Evolutionary conservation across 2,888 invertebrate genomes (phyloP), one percentile per base, ranked within the genome.

Genomic region (Phytoseiulus persimilis): DNA sequence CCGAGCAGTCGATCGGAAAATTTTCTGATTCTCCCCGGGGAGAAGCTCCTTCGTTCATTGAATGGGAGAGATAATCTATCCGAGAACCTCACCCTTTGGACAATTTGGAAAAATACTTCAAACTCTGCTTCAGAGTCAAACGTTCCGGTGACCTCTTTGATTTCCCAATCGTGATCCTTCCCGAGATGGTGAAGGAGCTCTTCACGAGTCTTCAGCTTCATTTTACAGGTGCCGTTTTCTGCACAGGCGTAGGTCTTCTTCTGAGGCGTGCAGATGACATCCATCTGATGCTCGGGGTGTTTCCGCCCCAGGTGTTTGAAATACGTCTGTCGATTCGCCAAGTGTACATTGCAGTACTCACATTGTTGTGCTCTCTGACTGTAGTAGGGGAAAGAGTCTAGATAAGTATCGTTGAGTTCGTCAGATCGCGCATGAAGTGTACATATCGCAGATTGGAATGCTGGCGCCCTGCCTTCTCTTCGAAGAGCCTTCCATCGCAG

Each of bases 291-390:
- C 45, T 87, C 87, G n/a, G 87, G 87, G 39, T 87, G 87, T 45
- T 45, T 87, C 14, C 87, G 32, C 6, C 87, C 87, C 11, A 87
- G 31, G 23, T 87, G 87, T n/a, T 87, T 87, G 87, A 87, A 45
- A 87, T 87, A 87, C 32, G 87, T 87, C 18, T 87, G 87, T 39
- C 87, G 87, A 87, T 87, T 87, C n/a, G 87, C 32, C 87, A 87
- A 14, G 32, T 45, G 11, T 32, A 33, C 32, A 33, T 33, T 33
- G 18, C 87, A 87, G 33, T 87, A 45, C 31, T 87, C 87, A 14
- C 87, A 87, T 33, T 9, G 87, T 65, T 65, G 65, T 14, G 65
- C 65, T 23, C 65, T 65, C 18, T 14, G 28, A 28, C 65, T 65
- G 65, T 39, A 39, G 39, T 39, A 9, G 3, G 39, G 39, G 9